Conservation (phyloP, 2,888 invertebrate species). For the Aphidoletes aphidimyza region DNA sequence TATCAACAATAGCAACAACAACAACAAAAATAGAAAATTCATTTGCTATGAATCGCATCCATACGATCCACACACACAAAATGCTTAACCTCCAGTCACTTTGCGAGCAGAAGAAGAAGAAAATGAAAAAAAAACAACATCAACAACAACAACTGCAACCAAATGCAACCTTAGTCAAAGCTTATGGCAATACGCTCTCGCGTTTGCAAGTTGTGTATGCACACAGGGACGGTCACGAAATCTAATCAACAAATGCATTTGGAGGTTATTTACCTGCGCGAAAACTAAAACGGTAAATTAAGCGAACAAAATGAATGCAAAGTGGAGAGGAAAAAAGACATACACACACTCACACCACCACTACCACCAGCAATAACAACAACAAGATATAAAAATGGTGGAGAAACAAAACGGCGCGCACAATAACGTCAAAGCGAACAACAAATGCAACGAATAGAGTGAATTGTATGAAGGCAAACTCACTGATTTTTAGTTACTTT, state of each 20-base stretch:
- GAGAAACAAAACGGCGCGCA: too few relatives aligned
- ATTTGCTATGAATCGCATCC: too few relatives aligned
- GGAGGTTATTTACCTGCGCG: conserved; percentile 42
- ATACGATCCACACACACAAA: too few relatives aligned
- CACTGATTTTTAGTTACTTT: conserved; percentile 25
- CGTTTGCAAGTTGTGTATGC: background rate
- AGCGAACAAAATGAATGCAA: background rate
- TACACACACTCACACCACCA: too few relatives aligned
- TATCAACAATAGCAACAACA: too few relatives aligned
- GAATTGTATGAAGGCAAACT: too few relatives aligned
- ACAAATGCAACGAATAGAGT: background rate
- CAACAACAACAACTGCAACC: background rate
- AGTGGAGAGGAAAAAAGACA: background rate
- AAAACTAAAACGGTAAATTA: conserved; percentile 38
- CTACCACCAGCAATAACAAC: too few relatives aligned
- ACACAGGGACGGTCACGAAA: conserved; percentile 51
- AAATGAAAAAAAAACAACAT: too few relatives aligned
- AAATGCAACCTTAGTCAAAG: background rate
- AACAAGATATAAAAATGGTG: background rate
- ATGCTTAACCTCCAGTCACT: too few relatives aligned
- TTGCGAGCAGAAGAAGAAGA: too few relatives aligned
- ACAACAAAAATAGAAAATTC: too few relatives aligned
- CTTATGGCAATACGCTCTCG: background rate
- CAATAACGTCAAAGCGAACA: background rate
- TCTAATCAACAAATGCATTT: conserved; percentile 36